Conservation (phyloP, 2,113 vertebrate species). For the Pongo abelii region DNA sequence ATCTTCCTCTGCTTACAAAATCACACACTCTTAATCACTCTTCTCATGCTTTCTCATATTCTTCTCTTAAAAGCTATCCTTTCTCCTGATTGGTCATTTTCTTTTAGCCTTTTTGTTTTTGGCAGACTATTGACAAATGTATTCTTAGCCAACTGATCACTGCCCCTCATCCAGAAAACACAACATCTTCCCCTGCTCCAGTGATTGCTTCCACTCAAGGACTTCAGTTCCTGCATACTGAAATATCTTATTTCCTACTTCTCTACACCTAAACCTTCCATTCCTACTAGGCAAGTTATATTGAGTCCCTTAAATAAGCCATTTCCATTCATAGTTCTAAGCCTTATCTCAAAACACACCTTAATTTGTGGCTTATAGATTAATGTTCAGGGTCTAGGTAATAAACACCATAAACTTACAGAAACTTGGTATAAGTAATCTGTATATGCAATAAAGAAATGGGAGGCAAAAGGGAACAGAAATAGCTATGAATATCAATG, state of each 20-base stretch:
- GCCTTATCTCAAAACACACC: neutral
- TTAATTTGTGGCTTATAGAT: neutral
- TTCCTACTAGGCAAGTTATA: neutral
- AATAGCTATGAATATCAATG: neutral
- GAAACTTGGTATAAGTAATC: neutral
- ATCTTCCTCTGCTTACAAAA: neutral
- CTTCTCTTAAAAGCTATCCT: neutral
- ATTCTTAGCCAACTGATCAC: neutral
- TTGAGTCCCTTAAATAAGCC: neutral
- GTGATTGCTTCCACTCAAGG: neutral
- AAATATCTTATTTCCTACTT: neutral
- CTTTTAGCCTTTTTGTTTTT: neutral
- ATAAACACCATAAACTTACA: neutral
- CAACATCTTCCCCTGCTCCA: neutral
- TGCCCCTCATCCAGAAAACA: neutral
- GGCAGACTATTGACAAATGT: neutral
- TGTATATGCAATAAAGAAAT: neutral
- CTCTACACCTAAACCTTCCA: neutral
- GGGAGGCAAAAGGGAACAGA: neutral
- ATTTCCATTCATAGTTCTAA: neutral
- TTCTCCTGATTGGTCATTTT: neutral
- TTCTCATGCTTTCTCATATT: neutral
- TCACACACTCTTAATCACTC: neutral
- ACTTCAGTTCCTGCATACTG: neutral
- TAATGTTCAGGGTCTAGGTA: neutral